Base-by-base conservation (phyloP, 64 coral and sea anemone genomes). In the Stylophora pistillata region DNA sequence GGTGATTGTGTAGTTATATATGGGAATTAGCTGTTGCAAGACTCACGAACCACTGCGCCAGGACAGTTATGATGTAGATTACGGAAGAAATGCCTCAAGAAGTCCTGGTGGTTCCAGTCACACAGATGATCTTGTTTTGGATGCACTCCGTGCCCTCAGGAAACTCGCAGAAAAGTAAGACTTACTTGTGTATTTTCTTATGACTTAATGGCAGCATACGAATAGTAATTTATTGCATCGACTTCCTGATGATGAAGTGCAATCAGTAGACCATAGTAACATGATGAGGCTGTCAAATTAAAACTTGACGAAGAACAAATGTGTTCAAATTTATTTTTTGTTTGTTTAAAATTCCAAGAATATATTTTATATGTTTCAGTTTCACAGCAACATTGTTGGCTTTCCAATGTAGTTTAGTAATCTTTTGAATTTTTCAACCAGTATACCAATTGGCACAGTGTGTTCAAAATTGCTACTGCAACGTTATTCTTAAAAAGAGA, bases 101-200 rank as follows among this genome's bases (percentile, higher is more conserved):
- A 33, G 60, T 21, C 25, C 14, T 27, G 62, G 20, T 60, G 33
- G 29, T 2, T 37, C 79, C 1, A 32, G 11, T 84, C 31, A 69
- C 62, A 96, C 95, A 17, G 95, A 96, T 71, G 37, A 66, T 26
- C 88, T 96, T n/a, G 95, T 96, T 1, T 74, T 96, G 52, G 95
- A 96, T 54, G 95, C 95, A 34, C 81, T 96, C 30, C 78, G 81
- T 15, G 95, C 95, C 13, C 74, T 96, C 9, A 37, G 95, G 62
- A 96, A 93, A 75, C 95, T 96, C 71, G 95, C 95, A 89, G 95
- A 93, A 68, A 92, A 93, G 95, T 96, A 90, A 93, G 95, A 82
- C 23, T 2, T 18, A 25, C 34, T 26, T 72, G 72, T 77, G 60
- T 90, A 74, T 70, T 72, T 27, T 7, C 28, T 70, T 13, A 32